Evolutionary conservation across 2,888 invertebrate genomes (phyloP).

Genomic region (Phalera bucephala): DNA sequence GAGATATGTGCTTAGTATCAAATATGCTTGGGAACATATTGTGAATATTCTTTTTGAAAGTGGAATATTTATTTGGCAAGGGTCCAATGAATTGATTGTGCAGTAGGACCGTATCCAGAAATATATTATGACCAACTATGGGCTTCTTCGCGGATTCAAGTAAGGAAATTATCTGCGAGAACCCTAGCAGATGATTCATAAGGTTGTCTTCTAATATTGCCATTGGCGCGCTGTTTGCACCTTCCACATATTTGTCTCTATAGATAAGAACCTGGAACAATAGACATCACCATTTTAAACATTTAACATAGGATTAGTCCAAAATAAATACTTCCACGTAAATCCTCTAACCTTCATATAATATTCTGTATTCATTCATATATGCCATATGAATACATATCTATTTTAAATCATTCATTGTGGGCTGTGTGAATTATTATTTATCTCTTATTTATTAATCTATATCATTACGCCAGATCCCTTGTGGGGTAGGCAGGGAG

Average conservation of each 20-base stretch:
- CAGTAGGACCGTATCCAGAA: conserved; percentile 87
- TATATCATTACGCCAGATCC: too few species aligned
- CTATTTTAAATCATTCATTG: too few species aligned
- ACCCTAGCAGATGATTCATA: conserved; percentile 82
- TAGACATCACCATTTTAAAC: conserved; percentile 3
- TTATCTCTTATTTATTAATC: too few species aligned
- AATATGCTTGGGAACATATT: conserved; percentile 86
- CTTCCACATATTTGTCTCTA: conserved; percentile 64
- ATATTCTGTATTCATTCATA: too few species aligned
- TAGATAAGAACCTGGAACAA: conserved; percentile 66
- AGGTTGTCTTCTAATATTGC: conserved; percentile 75
- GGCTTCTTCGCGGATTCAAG: conserved; percentile 85
- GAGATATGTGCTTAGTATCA: conserved; percentile 89
- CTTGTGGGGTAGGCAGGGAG: too few species aligned
- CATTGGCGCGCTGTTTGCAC: conserved; percentile 56
- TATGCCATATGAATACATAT: too few species aligned
- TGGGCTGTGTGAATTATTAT: too few species aligned
- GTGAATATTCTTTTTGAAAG: conserved; percentile 85
- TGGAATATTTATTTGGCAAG: conserved; percentile 84
- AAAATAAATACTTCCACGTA: too few species aligned
- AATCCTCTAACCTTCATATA: too few species aligned
- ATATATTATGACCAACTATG: conserved; percentile 89
- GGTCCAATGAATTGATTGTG: conserved; percentile 88
- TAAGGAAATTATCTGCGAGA: conserved; percentile 85
- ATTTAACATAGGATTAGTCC: too few species aligned